Evolutionary conservation across 1,140 invertebrate genomes (phyloP), one percentile per base, ranked within the genome.

Genomic region (Tetragnatha versicolor): DNA sequence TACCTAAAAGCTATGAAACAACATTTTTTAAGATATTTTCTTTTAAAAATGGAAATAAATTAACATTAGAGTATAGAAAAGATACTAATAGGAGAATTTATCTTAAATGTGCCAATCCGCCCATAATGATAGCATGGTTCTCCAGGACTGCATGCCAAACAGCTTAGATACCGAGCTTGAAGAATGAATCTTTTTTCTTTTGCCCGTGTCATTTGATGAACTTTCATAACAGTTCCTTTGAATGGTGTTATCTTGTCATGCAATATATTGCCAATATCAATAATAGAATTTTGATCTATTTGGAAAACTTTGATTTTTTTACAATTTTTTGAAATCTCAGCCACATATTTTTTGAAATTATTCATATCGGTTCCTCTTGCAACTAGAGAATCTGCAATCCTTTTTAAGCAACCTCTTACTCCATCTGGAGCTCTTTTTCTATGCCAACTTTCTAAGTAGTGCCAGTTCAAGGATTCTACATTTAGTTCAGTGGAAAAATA

Each of bases 391-490:
- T 53, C 51, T 7, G 51, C 51, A 53, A 53, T 53, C 22, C 51
- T 53, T 20, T 53, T 53, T 53, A 53, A 20, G 51, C 51, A 53
- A 20, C 51, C 51, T 53, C 51, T 20, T 53, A 14, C 51, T 20
- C 22, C 51, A 53, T 53, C 51, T 53, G 51, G 51, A 10, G 51
- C 51, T 10, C 51, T 20, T 53, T 53, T 53, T 6, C 51, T 20
- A 53, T 53, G 51, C 7, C 51, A 9, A 53, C 14, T 53, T 53
- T 53, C 51, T 25, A 20, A 12, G 22, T 53, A 53, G 22, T 53
- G 51, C 51, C 51, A 53, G 22, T 53, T 53, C 51, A 53, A 53
- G 22, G 20, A 9, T 12, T 53, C 51, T 53, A 53, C 51, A 53
- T 20, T 20, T 20, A 53, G 22, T 53, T 53, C 51, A 53, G 22